Base-by-base conservation (phyloP, 2,113 vertebrate species). In the Mesoclemmys tuberculata region DNA sequence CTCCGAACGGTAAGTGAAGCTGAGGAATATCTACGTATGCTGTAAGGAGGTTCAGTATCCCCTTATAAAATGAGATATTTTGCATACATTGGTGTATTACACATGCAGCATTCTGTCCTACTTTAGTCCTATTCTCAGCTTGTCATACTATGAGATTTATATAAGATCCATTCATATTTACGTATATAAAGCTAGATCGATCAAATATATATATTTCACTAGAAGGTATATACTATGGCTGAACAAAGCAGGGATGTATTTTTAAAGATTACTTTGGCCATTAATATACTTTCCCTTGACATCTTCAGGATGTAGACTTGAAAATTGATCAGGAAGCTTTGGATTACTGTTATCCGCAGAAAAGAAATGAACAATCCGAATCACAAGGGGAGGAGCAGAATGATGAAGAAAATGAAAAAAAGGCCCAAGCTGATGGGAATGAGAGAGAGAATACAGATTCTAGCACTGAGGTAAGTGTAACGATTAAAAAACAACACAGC, bases 231-330 rank as follows among this genome's bases (percentile, higher is more conserved):
- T 46, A 44, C 19, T 90, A 3, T 49, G 3, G 2, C 27, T 82
- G n/a, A 55, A 38, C 8, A 6, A 41, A 81, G 2, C 31, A 54
- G 52, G 46, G 10, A 0, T 49, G 19, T 3, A 5, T 92, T 87
- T 13, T 85, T 56, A 83, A 85, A 90, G 22, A 83, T 58, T 2
- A 18, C 31, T 87, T 90, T 48, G 85, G 52, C n/a, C 19, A 90
- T 64, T 86, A 87, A 82, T 75, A 24, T 31, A 91, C 54, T 18
- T 0, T 0, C 29, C 80, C 26, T 90, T 93, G 91, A 71, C 90
- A 46, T 94, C 79, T 88, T 92, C 85, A 97, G 96, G 94, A 93
- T 84, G 81, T 79, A 92, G 95, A 96, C 82, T 84, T 95, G 93
- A 94, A 96, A 93, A 49, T 16, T 5, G 55, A 46, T 93, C 91